phyloP scores from a whole-genome alignment of 2,888 invertebrate species.

The Apodemia zela region DNA sequence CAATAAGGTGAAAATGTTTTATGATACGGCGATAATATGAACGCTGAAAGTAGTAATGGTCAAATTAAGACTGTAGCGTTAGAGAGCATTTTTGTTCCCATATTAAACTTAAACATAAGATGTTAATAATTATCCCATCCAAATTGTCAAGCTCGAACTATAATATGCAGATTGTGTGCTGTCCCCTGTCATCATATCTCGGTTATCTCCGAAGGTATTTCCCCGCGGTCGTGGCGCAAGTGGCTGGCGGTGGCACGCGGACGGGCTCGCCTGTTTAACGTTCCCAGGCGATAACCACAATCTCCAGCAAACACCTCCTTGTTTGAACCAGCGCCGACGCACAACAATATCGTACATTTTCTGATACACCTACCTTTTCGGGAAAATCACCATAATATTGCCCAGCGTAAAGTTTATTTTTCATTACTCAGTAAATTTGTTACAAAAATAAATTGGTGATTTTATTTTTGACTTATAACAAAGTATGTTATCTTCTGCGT shows the following conservation, averaged over 20 bases:
- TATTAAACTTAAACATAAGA: too few relatives aligned
- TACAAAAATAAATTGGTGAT: conserved; percentile 23
- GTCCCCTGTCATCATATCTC: conserved; percentile 17
- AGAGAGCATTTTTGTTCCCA: too few relatives aligned
- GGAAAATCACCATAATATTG: not conserved
- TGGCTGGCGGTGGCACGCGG: conserved; percentile 54
- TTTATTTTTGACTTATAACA: conserved; percentile 34
- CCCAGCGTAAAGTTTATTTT: not conserved
- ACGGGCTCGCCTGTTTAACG: conserved; percentile 68
- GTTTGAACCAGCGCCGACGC: conserved; percentile 70
- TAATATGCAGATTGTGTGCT: not conserved
- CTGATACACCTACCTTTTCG: conserved; percentile 16
- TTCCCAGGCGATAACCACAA: conserved; percentile 77
- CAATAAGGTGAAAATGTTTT: too few relatives aligned
- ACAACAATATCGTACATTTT: conserved; percentile 32
- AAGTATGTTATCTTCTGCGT: conserved; percentile 37
- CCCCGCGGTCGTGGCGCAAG: conserved; percentile 48
- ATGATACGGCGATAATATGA: too few relatives aligned
- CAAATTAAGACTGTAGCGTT: too few relatives aligned
- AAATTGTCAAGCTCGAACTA: not conserved
- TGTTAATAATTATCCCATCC: too few relatives aligned
- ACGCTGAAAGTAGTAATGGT: too few relatives aligned
- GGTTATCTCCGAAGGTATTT: conserved; percentile 38
- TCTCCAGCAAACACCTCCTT: conserved; percentile 72
- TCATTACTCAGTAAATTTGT: not conserved